Conservation (phyloP, 2,797 vertebrate species). For the Diplodus puntazzo region DNA sequence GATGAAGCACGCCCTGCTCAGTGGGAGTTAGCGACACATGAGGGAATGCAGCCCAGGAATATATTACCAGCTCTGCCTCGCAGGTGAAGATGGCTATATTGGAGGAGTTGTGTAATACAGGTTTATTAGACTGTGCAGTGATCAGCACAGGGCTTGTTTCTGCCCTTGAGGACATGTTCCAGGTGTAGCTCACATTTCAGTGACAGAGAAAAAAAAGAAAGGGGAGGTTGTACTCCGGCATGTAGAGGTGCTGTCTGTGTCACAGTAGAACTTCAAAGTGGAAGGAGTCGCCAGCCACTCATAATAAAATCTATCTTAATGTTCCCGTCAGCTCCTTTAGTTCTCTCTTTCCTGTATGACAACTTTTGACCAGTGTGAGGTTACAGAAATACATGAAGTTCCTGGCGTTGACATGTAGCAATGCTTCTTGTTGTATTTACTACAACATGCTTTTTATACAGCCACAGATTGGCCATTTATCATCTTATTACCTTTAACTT, state of each 20-base stretch:
- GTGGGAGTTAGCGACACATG: conserved; percentile 63
- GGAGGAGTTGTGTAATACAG: conserved; percentile 73
- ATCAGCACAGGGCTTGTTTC: conserved; percentile 67
- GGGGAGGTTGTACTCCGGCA: conserved; percentile 29
- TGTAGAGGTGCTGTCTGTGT: conserved; percentile 25
- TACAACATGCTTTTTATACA: conserved; percentile 9
- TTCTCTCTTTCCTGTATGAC: not conserved
- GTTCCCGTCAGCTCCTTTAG: conserved; percentile 12
- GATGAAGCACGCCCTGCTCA: conserved; percentile 76
- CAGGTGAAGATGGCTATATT: conserved; percentile 73
- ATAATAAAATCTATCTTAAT: conserved; percentile 29
- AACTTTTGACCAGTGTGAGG: conserved; percentile 14
- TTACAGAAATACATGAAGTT: conserved; percentile 13
- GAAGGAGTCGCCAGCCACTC: conserved; percentile 19
- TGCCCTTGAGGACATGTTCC: conserved; percentile 70
- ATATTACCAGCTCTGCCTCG: conserved; percentile 71
- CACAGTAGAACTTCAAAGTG: conserved; percentile 31
- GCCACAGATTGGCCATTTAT: conserved; percentile 19
- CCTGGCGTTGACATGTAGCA: conserved; percentile 4
- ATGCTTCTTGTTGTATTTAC: not conserved
- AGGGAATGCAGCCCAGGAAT: conserved; percentile 73
- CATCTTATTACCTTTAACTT: not conserved
- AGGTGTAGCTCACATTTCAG: conserved; percentile 64
- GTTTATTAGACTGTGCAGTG: conserved; percentile 77
- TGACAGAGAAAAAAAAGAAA: conserved; percentile 36